Evolutionary conservation across 1,140 invertebrate species (phyloP).

Genomic region (Lordiphosa stackelbergi): DNA sequence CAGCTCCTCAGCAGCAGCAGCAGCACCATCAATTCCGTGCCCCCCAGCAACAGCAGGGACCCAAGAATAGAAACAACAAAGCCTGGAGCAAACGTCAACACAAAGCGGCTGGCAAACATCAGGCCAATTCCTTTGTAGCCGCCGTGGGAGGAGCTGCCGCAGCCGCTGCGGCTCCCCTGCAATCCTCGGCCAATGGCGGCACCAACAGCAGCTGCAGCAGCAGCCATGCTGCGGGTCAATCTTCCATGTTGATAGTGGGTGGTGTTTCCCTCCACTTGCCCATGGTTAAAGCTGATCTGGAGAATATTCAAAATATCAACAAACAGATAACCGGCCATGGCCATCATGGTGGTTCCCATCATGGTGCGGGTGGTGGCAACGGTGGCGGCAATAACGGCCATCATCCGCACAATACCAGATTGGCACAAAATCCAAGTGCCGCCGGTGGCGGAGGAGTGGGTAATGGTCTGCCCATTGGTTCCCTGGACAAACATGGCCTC

Average conservation of each 20-base stretch:
- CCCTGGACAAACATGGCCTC: slow-evolving; percentile 48
- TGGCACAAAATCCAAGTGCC: slow-evolving; percentile 49
- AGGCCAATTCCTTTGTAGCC: slow-evolving; percentile 1
- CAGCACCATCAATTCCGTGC: slow-evolving; percentile 73
- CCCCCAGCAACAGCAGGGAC: slow-evolving; percentile 59
- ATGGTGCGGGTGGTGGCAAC: slow-evolving; percentile 8
- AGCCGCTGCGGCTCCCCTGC: slow-evolving; percentile 13
- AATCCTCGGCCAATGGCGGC: slow-evolving; percentile 23
- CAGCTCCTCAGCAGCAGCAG: slow-evolving; percentile 13
- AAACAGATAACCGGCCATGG: slow-evolving; percentile 50
- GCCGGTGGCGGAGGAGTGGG: slow-evolving; percentile 35
- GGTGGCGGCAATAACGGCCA: slow-evolving; percentile 25
- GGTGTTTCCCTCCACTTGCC: slow-evolving; percentile 19
- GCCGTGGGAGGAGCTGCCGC: neutral
- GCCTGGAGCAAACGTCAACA: slow-evolving; percentile 69
- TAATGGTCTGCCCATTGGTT: slow-evolving; percentile 29
- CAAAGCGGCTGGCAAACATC: slow-evolving; percentile 56
- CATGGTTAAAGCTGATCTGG: slow-evolving; percentile 66
- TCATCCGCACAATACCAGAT: slow-evolving; percentile 52
- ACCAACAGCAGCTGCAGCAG: slow-evolving; percentile 28
- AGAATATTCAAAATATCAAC: slow-evolving; percentile 75
- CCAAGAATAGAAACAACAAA: slow-evolving; percentile 58
- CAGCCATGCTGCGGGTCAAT: slow-evolving; percentile 26
- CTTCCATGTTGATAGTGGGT: slow-evolving; percentile 22
- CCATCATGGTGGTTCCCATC: slow-evolving; percentile 34